phyloP scores from a whole-genome alignment of 2,113 vertebrate species.

The Mellivora capensis region DNA sequence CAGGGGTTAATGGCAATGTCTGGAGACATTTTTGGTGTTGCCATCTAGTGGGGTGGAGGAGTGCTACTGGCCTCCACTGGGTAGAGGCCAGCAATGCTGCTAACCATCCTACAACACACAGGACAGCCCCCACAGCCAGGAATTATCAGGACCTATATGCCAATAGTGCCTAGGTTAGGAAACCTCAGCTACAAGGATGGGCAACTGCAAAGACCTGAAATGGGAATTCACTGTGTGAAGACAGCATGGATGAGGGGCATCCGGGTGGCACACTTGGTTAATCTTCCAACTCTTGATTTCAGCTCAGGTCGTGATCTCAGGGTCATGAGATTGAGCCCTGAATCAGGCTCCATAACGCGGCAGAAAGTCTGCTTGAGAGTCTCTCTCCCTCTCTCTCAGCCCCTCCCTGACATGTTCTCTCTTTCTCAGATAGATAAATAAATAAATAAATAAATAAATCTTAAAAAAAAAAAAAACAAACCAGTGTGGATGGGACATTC shows the following conservation, averaged over 20 bases:
- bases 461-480: neutral
- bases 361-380: neutral
- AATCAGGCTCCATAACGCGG: neutral
- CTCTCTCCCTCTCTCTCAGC: neutral
- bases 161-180: neutral
- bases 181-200: neutral
- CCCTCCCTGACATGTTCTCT: neutral
- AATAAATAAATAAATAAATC: neutral
- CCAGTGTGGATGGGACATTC: no score
- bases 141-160: neutral
- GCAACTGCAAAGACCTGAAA: neutral
- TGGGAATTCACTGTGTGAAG: neutral
- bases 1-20: no score
- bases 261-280: neutral
- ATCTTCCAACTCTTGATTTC: neutral
- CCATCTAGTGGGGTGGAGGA: neutral
- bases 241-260: neutral
- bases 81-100: no score
- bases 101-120: neutral
- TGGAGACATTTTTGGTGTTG: neutral
- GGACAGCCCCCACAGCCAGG: neutral
- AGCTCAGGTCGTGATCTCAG: neutral
- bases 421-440: neutral
- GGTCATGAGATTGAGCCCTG: neutral
- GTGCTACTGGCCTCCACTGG: neutral